Base-by-base conservation (phyloP, 2,888 invertebrate genomes). In the Acrobasis consociella region DNA sequence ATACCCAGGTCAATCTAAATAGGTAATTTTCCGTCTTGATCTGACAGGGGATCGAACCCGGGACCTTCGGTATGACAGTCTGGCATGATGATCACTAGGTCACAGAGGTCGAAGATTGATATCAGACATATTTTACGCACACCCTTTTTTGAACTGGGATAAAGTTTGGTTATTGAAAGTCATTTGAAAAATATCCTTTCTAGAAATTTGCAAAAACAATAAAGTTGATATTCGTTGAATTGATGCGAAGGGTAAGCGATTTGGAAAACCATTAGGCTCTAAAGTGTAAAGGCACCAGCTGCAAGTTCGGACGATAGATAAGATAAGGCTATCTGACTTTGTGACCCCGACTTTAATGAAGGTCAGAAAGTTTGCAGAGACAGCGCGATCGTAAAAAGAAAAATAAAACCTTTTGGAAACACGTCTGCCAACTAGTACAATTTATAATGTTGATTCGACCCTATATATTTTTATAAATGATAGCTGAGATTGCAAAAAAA, bases 251-350 rank as follows among this genome's bases (percentile, higher is more conserved):
- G 46, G n/a, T n/a, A 7, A 31, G n/a, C n/a, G 5, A 52, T 31
- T 52, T 52, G 31, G 31, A 31, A 52, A 22, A 31, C 31, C 31
- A 13, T 31, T 52, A 31, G 52, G 11, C 51, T 51, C 22, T 46
- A 46, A 46, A 13, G 46, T 46, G 51, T 13, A 52, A 31, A 38
- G 38, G 53, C 53, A 38, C 38, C 53, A 53, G 38, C 53, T 53
- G 53, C 38, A 53, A 53, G 15, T 38, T 15, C 13, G 46, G 13
- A 46, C 46, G 46, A 46, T 13, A 46, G 46, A 46, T 53, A 9
- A 38, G 53, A 53, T 53, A 53, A 53, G 53, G 38, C 15, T 53
- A 46, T 46, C 46, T 46, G 53, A 9, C 53, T 53, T n/a, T 53
- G 13, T 53, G 38, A 53, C 53, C 9, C 37, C 38, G 15, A 53